Conservation (phyloP, 2,888 invertebrate genomes). For the Cerastis rubricosa region DNA sequence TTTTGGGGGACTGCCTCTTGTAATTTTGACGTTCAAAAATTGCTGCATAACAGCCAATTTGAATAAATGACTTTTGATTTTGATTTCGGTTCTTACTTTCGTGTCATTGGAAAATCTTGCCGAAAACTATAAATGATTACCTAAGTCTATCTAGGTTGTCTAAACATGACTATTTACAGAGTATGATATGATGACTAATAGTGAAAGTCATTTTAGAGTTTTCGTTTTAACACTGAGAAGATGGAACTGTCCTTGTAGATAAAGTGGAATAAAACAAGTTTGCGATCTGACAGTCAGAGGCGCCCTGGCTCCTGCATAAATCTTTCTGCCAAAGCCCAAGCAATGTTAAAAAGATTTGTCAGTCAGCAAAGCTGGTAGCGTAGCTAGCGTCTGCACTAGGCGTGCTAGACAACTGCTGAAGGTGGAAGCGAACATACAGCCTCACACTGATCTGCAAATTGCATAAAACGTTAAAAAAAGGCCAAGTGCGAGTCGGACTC, state of each 20-base stretch:
- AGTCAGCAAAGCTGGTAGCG: not conserved
- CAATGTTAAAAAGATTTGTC: not conserved
- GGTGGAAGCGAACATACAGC: not conserved
- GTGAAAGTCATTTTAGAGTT: not conserved
- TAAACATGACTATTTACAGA: constrained; percentile 24
- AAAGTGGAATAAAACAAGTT: too few species aligned
- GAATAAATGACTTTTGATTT: too few species aligned
- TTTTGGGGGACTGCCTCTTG: too few species aligned
- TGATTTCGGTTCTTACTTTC: constrained; percentile 4
- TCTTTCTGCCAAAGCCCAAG: not conserved
- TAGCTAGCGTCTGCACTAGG: not conserved
- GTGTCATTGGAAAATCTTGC: not conserved
- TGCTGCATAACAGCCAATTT: too few species aligned
- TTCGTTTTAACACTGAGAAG: not conserved
- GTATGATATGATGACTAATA: not conserved
- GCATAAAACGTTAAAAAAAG: too few species aligned
- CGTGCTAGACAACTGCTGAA: not conserved
- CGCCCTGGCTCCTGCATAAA: not conserved
- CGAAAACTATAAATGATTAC: constrained; percentile 15
- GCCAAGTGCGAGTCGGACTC: too few species aligned
- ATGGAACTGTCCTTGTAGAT: not conserved
- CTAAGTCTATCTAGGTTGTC: constrained; percentile 27
- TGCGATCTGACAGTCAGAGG: not conserved
- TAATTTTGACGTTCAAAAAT: too few species aligned
- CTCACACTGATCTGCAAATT: not conserved